Base-by-base conservation (phyloP, 2,797 vertebrate genomes). In the Cirrhinus mrigala region DNA sequence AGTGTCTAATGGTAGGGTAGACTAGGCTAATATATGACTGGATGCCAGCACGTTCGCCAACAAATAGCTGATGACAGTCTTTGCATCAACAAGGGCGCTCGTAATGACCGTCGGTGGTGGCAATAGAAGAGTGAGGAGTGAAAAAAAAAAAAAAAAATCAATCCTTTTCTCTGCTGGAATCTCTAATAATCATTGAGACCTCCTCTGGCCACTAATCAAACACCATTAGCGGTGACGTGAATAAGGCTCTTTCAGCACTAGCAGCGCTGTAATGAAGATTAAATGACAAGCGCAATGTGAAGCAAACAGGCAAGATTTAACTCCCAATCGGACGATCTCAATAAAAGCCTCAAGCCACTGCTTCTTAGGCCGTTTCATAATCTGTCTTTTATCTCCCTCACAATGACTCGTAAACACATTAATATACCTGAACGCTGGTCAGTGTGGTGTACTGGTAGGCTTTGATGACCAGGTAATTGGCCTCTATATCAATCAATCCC, bases 381-480 rank as follows among this genome's bases (percentile, higher is more conserved):
- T 68, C 29, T 81, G 11, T 22, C 69, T 48, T 82, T 29, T 16
- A 10, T 60, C 46, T 46, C 54, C 24, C 24, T 60, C 24, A 3
- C n/a, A 81, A 74, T 6, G 58, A 82, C 54, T 87, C 44, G 62
- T 44, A 87, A n/a, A 40, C 82, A 66, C 22, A 81, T 20, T 71
- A n/a, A 85, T 60, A 66, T 91, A 99, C 98, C 97, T 99, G 98
- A 74, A 99, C 96, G 87, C 98, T 99, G 90, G 97, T 97, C 79
- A 99, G 96, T 16, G 97, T 97, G 0, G 98, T 99, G 91, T 98
- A 98, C 85, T 99, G 98, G 93, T 98, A 99, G 77, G 98, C 97
- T 93, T 98, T 98, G 64, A 99, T 97, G 82, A 98, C 95, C 93
- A 99, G 92, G 86, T 98, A 99, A 92, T 99, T 99, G 74, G 97